Base-by-base conservation (phyloP, 2,797 vertebrate genomes). In the Thaleichthys pacificus region DNA sequence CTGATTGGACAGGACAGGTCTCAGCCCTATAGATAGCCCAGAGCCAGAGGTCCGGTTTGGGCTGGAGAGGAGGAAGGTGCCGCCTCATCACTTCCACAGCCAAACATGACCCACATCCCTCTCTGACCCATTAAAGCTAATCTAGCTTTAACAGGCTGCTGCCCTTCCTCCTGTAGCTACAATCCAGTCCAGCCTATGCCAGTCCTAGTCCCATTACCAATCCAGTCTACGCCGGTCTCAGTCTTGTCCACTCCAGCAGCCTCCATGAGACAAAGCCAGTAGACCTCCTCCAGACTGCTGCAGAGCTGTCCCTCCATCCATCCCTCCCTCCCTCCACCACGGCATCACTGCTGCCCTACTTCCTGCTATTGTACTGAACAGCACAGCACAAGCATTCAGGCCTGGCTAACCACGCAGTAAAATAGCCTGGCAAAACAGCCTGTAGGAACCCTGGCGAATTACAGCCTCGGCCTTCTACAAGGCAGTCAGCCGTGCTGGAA, bases 11-110 rank as follows among this genome's bases (percentile, higher is more conserved):
- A 65, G 47, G 74, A 78, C 78, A 72, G 76, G 54, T 69, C 82
- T 85, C 83, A 67, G 47, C 28, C 30, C 79, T 84, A 86, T 76
- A 83, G 76, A 84, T 82, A 86, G 76, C 80, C 28, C 32, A 2
- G 65, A 24, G 32, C 17, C 64, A 24, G 42, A 24, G 21, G 49
- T 75, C 51, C 63, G 70, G 63, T 14, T 62, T 24, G 28, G 3
- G 22, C 30, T 63, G 51, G 51, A 5, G 42, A 12, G 42, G 42
- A 47, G 12, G 42, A 47, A 47, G 49, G 24, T 71, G 78, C 78
- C 75, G 64, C 68, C 73, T 88, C 83, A 86, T 81, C 79, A 77
- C 72, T 80, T 84, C 76, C 75, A 62, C 61, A 64, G 58, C 64
- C 68, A 61, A 69, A 70, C 69, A 66, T 84, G 81, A 82, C 73